These are phyloP conservation scores for Eupelmus urozonus DNA, from an alignment of 2,888 invertebrate genomes.

Conservation along the genomic window DNA sequence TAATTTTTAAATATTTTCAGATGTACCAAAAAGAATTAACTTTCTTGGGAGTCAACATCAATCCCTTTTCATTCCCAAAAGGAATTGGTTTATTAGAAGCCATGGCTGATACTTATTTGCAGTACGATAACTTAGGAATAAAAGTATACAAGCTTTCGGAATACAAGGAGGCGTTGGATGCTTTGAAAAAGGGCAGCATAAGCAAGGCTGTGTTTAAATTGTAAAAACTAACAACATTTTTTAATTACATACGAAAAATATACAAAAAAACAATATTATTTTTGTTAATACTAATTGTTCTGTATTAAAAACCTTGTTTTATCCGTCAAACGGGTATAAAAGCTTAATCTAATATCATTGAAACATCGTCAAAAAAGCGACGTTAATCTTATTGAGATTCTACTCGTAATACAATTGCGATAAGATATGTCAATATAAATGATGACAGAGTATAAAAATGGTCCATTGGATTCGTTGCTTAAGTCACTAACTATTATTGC, in stretches of 20 bases:
- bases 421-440: slow-evolving; percentile 53
- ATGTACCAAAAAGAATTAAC: slow-evolving; percentile 80
- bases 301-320: slow-evolving; percentile 35
- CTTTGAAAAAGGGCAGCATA: slow-evolving; percentile 79
- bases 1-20: slow-evolving; percentile 53
- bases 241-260: slow-evolving; percentile 51
- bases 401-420: slow-evolving; percentile 42
- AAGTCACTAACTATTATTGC: slow-evolving; percentile 57
- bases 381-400: slow-evolving; percentile 53
- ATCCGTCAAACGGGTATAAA: slow-evolving; percentile 54
- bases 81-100: slow-evolving; percentile 82
- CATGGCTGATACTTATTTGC: slow-evolving; percentile 82
- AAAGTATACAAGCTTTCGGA: slow-evolving; percentile 79
- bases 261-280: slow-evolving; percentile 53
- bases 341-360: slow-evolving; percentile 49
- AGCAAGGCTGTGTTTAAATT: slow-evolving; percentile 80
- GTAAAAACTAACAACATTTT: slow-evolving; percentile 53
- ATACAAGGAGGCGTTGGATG: slow-evolving; percentile 79
- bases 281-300: slow-evolving; percentile 27
- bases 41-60: slow-evolving; percentile 83
- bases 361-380: slow-evolving; percentile 49
- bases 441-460: slow-evolving; percentile 52
- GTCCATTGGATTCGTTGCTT: slow-evolving; percentile 52
- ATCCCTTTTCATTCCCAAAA: slow-evolving; percentile 84
- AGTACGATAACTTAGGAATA: slow-evolving; percentile 81